These are phyloP conservation scores for Nothura maculosa DNA, from an alignment of 2,797 vertebrate genomes.

Conservation along the genomic window DNA sequence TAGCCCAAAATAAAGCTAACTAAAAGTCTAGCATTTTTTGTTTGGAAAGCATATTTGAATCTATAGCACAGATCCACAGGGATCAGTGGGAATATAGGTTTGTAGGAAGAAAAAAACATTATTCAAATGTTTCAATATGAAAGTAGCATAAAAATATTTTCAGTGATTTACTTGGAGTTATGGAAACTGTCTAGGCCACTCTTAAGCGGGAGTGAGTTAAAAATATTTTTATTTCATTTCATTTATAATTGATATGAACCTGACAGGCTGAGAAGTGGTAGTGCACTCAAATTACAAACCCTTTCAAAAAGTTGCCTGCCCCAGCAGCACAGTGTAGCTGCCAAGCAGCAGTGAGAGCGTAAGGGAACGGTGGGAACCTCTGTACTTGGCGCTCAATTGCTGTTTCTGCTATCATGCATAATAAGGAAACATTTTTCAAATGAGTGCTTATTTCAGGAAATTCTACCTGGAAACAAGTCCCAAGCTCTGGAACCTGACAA, in stretches of 20 bases:
- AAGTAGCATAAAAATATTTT: not conserved
- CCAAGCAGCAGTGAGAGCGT: not conserved
- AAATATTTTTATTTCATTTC: slow-evolving; percentile 8
- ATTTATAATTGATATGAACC: not conserved
- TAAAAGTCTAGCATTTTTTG: not conserved
- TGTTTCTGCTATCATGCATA: not conserved
- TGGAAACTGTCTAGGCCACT: not conserved
- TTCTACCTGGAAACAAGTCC: not conserved
- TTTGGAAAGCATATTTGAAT: not conserved
- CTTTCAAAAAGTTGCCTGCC: not conserved
- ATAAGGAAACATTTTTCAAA: not conserved
- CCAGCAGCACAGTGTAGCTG: not conserved
- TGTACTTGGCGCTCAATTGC: not conserved
- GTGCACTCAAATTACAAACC: not conserved
- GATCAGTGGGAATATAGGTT: not conserved
- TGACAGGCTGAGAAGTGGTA: not conserved
- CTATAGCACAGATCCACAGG: not conserved
- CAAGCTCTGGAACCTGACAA: not conserved
- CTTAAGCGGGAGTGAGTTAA: not conserved
- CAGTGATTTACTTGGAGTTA: not conserved
- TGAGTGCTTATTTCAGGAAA: not conserved
- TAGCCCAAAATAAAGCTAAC: not conserved
- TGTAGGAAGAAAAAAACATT: not conserved
- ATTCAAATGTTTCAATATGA: not conserved
- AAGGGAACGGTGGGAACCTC: not conserved